phyloP scores from a whole-genome alignment of 2,113 vertebrate species.

The Symphodus melops region DNA sequence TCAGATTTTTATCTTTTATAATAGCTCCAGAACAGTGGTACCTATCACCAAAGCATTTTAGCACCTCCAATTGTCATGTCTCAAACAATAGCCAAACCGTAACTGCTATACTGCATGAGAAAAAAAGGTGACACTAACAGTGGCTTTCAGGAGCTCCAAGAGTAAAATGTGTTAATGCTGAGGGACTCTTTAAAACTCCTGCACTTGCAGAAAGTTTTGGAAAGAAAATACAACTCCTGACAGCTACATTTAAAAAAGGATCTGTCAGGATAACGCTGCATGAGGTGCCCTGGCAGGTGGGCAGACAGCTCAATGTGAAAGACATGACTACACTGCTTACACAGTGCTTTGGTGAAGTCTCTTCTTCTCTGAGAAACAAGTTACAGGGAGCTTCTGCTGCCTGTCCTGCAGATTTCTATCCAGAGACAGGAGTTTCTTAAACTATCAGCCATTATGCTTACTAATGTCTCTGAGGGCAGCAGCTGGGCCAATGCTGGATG shows the following conservation, averaged over 20 bases:
- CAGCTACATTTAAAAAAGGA: not conserved
- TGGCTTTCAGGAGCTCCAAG: not conserved
- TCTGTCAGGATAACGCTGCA: not conserved
- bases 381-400: not conserved
- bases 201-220: not conserved
- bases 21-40: not conserved
- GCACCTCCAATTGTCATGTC: slow-evolving; percentile 19
- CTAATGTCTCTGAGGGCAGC: slow-evolving; percentile 2
- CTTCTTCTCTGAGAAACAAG: not conserved
- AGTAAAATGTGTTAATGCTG: not conserved
- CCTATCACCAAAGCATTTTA: not conserved
- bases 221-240: not conserved
- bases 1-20: not conserved
- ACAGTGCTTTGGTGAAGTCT: not conserved
- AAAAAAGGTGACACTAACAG: slow-evolving; percentile 2
- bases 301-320: not conserved
- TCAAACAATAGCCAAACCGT: not conserved
- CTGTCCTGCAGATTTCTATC: not conserved
- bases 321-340: not conserved
- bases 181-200: slow-evolving; percentile 9
- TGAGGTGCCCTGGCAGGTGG: not conserved
- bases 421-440: not conserved
- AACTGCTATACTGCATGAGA: not conserved
- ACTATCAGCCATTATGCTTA: not conserved
- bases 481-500: slow-evolving; percentile 9